Conservation (phyloP, 2,113 vertebrate species). For the Tachysurus vachellii region DNA sequence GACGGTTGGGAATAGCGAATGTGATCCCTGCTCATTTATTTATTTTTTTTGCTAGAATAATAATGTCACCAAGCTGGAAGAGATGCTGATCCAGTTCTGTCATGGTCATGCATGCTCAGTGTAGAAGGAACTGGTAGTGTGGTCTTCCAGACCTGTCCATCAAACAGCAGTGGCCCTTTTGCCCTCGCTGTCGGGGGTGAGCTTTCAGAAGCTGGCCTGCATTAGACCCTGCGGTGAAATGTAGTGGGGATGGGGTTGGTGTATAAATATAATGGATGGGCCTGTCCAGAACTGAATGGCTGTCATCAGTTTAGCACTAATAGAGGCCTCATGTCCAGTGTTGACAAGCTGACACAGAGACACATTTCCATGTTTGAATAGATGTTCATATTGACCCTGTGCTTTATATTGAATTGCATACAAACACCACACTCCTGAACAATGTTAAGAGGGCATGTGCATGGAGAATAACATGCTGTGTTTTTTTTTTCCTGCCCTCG, state of each 20-base stretch:
- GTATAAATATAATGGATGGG: slow-evolving; percentile 56
- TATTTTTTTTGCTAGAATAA: background rate
- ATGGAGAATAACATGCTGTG: background rate
- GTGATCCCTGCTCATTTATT: slow-evolving; percentile 15
- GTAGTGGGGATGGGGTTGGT: slow-evolving; percentile 47
- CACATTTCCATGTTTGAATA: slow-evolving; percentile 26
- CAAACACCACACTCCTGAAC: background rate
- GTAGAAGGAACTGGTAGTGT: slow-evolving; percentile 11
- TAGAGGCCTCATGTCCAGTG: slow-evolving; percentile 40
- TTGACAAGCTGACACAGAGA: slow-evolving; percentile 38
- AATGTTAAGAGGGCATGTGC: background rate
- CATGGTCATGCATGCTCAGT: slow-evolving; percentile 35
- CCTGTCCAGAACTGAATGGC: slow-evolving; percentile 51
- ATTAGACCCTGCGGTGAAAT: slow-evolving; percentile 38
- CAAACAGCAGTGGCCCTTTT: slow-evolving; percentile 41
- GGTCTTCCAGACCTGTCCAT: slow-evolving; percentile 44
- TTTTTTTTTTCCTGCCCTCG: background rate
- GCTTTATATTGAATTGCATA: too few relatives aligned
- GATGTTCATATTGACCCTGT: slow-evolving; percentile 6
- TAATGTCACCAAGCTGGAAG: slow-evolving; percentile 27
- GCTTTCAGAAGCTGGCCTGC: slow-evolving; percentile 41
- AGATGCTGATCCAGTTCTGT: slow-evolving; percentile 2
- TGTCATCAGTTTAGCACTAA: slow-evolving; percentile 52
- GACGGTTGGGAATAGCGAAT: slow-evolving; percentile 15
- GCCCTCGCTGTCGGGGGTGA: slow-evolving; percentile 34